Base-by-base conservation (phyloP, 2,797 vertebrate species). In the Malacoctenus gilli region DNA sequence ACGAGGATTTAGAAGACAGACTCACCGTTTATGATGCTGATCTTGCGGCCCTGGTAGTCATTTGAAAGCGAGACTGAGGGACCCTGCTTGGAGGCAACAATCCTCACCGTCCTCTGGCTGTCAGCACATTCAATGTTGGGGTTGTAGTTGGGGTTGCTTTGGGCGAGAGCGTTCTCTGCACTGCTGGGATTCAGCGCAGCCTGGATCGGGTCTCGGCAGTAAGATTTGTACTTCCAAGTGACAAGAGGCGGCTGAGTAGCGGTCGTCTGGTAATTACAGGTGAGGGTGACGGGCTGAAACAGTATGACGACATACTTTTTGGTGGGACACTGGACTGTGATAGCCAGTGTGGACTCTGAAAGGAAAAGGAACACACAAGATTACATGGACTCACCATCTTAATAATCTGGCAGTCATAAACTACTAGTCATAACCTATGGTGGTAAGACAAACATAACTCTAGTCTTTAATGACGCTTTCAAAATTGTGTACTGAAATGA, bases 161-260 rank as follows among this genome's bases (percentile, higher is more conserved):
- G 89, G 16, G 90, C 77, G 18, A 95, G 16, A 60, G 89, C 71
- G 65, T 79, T 93, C 0, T 91, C 86, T 0, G 88, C 85, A 1
- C 94, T 92, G 85, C 83, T 89, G 3, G 95, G 91, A 69, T 91
- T 95, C 34, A 96, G 76, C 0, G 95, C 93, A 1, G 93, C 93
- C 8, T 93, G 82, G 4, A 97, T 72, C 0, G 95, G 94, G 70
- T 95, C 91, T 25, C 87, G 82, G 72, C 95, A 97, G 72, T 90
- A 96, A 0, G 95, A 96, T 63, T 94, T 95, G 80, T 95, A 97
- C 68, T 75, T 93, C 95, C 95, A 97, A 0, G 86, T 88, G 32
- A 97, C 56, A 0, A 94, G 69, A 4, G 94, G 92, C 0, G 46
- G 40, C 25, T 77, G 58, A 0, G 37, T 41, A 4, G 68, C 2